Evolutionary conservation across 1,140 invertebrate species (phyloP).

Genomic region (Anastrepha obliqua): DNA sequence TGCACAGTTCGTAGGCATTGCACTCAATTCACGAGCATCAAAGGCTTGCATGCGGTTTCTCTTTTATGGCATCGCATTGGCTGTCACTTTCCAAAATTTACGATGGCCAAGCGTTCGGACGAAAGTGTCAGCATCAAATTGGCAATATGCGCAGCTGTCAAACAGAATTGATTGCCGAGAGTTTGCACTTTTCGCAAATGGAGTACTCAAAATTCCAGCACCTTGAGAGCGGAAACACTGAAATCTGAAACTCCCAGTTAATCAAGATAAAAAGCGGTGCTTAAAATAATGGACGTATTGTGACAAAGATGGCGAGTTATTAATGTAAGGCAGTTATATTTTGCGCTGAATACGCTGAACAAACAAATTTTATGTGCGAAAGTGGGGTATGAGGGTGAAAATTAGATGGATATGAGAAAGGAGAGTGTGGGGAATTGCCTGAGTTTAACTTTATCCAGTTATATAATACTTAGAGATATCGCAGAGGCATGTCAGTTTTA

Average conservation of each 20-base stretch:
- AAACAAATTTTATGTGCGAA: too few species aligned
- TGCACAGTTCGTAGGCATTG: neutral
- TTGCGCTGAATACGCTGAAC: too few species aligned
- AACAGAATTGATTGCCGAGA: slow-evolving; percentile 13
- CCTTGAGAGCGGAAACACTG: neutral
- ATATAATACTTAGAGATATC: too few species aligned
- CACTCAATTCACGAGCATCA: neutral
- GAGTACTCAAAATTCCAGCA: neutral
- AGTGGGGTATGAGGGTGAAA: too few species aligned
- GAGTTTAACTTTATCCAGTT: too few species aligned
- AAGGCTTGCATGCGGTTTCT: slow-evolving; percentile 7
- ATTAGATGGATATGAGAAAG: too few species aligned
- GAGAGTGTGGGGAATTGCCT: too few species aligned
- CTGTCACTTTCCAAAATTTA: slow-evolving; percentile 2
- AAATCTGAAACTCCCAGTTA: neutral
- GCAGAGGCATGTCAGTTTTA: too few species aligned
- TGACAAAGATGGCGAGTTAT: too few species aligned
- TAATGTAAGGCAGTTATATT: too few species aligned
- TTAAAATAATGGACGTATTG: too few species aligned
- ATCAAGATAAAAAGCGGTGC: too few species aligned
- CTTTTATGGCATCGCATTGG: slow-evolving; percentile 18
- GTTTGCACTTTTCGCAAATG: neutral
- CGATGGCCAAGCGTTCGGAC: neutral
- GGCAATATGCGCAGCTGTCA: slow-evolving; percentile 14
- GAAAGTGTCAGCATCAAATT: neutral